Evolutionary conservation across 2,113 vertebrate genomes (phyloP).

Genomic region (Bufo bufo): DNA sequence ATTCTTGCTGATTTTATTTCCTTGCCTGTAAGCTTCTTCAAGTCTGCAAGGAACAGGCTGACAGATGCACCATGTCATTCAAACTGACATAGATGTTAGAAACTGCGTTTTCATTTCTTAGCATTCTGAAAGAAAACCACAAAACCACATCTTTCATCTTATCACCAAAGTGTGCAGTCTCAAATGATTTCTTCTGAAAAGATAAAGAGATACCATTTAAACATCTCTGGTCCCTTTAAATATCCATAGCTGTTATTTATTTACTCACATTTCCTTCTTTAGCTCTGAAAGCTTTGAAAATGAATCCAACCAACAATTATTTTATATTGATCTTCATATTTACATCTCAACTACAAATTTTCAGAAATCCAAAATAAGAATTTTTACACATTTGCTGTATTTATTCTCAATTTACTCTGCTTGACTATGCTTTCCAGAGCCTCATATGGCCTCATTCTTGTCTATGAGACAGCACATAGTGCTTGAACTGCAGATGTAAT

Average conservation of each 20-base stretch:
- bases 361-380: slow-evolving; percentile 34
- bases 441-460: neutral
- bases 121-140: neutral
- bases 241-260: neutral
- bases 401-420: neutral
- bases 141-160: slow-evolving; percentile 19
- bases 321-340: neutral
- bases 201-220: neutral
- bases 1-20: slow-evolving; percentile 14
- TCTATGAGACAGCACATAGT: slow-evolving; percentile 19
- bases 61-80: slow-evolving; percentile 40
- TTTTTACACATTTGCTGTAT: slow-evolving; percentile 12
- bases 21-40: neutral
- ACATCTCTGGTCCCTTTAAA: slow-evolving; percentile 14
- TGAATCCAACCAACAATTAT: slow-evolving; percentile 7
- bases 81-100: slow-evolving; percentile 31
- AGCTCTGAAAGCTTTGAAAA: slow-evolving; percentile 52
- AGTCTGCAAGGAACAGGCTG: slow-evolving; percentile 10
- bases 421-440: neutral
- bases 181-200: slow-evolving; percentile 12
- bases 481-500: slow-evolving; percentile 35
- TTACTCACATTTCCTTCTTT: neutral
- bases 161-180: neutral
- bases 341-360: neutral
- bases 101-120: slow-evolving; percentile 18